Percentiles rank a stretch among this genome's conserved stretches.
Conservation (phyloP, 1,140 invertebrate species). For the Agrypnia vestita region DNA sequence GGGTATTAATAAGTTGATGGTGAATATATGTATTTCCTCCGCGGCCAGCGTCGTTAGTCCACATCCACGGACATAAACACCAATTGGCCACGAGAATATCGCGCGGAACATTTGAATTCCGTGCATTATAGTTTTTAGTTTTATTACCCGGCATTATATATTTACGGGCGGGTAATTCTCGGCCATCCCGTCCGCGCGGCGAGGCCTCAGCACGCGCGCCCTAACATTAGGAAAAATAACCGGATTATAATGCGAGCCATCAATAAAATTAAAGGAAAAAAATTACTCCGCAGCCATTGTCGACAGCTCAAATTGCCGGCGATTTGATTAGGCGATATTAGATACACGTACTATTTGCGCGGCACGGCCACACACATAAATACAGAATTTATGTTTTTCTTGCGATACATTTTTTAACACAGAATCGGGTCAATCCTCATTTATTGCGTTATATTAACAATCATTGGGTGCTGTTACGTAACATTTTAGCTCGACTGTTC, state of each 20-base stretch:
- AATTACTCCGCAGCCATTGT: neutral
- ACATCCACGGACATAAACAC: neutral
- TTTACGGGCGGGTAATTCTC: neutral
- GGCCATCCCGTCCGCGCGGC: neutral
- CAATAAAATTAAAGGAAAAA: neutral
- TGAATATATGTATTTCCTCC: neutral
- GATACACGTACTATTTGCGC: too few species aligned
- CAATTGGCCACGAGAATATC: slow-evolving; percentile 1
- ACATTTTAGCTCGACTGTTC: too few species aligned
- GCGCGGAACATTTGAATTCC: slow-evolving; percentile 16
- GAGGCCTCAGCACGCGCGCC: neutral
- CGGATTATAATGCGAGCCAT: slow-evolving; percentile 2
- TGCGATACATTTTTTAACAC: too few species aligned
- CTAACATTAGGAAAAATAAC: neutral
- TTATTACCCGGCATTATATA: neutral
- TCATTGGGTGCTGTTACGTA: too few species aligned
- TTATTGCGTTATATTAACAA: too few species aligned
- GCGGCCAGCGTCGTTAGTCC: neutral
- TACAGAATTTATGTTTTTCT: too few species aligned
- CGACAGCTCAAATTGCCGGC: neutral
- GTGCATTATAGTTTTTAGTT: slow-evolving; percentile 1
- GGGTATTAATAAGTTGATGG: too few species aligned
- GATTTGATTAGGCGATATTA: too few species aligned
- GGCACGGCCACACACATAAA: too few species aligned
- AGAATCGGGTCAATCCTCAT: too few species aligned